Base-by-base conservation (phyloP, 2,113 vertebrate species). In the Chionodraco myersi region DNA sequence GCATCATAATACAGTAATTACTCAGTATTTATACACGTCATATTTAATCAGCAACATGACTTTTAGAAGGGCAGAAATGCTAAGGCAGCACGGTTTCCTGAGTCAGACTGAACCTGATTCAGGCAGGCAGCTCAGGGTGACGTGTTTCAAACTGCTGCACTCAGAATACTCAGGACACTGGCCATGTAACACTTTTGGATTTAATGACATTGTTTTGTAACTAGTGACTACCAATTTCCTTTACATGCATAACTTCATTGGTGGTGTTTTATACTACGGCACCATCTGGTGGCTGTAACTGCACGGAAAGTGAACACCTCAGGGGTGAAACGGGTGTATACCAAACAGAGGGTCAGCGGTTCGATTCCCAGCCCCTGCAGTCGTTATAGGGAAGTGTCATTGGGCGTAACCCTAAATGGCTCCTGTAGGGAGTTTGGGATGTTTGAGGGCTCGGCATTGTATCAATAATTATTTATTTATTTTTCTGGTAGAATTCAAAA, bases 1-100 rank as follows among this genome's bases (percentile, higher is more conserved):
- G 59, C 67, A 82, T 66, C 34, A 54, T 59, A 65, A 71, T 71
- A n/a, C 59, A 71, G 73, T 59, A 72, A 76, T 71, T 76, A 82
- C 45, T 82, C 66, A 58, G 12, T 72, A 53, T 60, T 71, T 72
- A 72, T 57, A 53, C 5, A 47, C 65, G 80, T 71, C 73, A 60
- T 71, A 65, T 53, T 65, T 60, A 65, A 82, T 82, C 59, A 76
- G 60, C 13, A 12, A 60, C 53, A 45, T 65, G 60, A 11, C 21
- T 75, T 70, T 63, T 23, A 58, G 59, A 75, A 59, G 58, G 21
- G 59, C 44, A 47, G 52, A 54, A 69, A 63, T 63, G 72, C 64
- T 57, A 57, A 70, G 34, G 1, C 51, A 62, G 52, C 51, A 44
- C 44, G 41, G 49, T 48, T 67, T 23, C 56, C 41, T 12, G 49